A percentile compares a stretch with the other conserved stretches of the same genome.
phyloP scores from a whole-genome alignment of 2,797 vertebrate genomes.

The Ammospiza maritima region DNA sequence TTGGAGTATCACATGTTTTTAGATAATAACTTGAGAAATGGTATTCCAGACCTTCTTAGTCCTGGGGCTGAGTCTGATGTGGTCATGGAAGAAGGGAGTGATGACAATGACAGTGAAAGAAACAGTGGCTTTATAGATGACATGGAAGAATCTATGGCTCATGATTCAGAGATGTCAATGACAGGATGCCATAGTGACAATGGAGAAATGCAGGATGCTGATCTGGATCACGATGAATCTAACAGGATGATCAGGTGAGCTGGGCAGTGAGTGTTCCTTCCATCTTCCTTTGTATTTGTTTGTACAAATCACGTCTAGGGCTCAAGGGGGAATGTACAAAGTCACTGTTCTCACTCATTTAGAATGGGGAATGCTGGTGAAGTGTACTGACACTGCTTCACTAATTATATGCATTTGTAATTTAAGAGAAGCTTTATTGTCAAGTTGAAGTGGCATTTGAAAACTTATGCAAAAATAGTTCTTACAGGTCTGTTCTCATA shows the following conservation, averaged over 20 bases:
- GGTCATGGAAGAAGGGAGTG: constrained; percentile 91
- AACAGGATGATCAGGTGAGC: constrained; percentile 92
- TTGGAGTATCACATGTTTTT: not conserved
- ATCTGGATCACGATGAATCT: constrained; percentile 87
- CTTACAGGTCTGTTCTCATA: not conserved
- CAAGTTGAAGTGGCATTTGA: not conserved
- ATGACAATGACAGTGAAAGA: constrained; percentile 90
- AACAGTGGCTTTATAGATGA: constrained; percentile 88
- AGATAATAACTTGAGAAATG: not conserved
- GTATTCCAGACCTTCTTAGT: constrained; percentile 88
- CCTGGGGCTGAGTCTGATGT: constrained; percentile 92
- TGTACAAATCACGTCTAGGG: not conserved
- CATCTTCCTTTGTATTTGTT: not conserved
- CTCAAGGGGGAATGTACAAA: not conserved
- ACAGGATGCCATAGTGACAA: constrained; percentile 82
- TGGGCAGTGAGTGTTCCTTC: not conserved
- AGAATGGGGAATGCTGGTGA: not conserved
- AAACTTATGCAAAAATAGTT: not conserved
- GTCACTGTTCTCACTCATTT: not conserved
- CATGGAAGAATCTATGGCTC: constrained; percentile 88
- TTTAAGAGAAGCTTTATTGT: not conserved
- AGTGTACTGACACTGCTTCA: not conserved
- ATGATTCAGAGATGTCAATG: constrained; percentile 83
- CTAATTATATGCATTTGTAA: not conserved
- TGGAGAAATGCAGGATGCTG: constrained; percentile 88